These are phyloP conservation scores for Kryptolebias marmoratus DNA, from an alignment of 2,113 vertebrate species.

Conservation along the genomic window DNA sequence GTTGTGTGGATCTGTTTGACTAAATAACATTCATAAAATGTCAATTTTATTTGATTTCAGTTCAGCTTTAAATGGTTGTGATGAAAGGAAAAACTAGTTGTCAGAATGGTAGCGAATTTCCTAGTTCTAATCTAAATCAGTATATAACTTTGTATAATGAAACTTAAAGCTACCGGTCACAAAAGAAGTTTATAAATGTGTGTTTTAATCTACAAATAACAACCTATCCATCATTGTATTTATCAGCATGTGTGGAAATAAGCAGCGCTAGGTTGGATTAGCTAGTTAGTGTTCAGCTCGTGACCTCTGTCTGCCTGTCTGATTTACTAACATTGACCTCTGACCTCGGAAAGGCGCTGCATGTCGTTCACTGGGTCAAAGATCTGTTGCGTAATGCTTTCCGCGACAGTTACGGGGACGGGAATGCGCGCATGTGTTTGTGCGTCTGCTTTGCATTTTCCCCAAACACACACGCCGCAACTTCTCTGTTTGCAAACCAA, in stretches of 20 bases:
- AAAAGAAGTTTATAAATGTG: background rate
- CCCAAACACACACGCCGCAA: background rate
- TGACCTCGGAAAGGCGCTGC: conserved; percentile 60
- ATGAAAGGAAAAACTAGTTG: no score
- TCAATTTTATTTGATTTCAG: no score
- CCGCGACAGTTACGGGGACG: background rate
- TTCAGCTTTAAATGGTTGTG: no score
- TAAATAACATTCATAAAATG: no score
- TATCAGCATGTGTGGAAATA: background rate
- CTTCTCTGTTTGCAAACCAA: conserved; percentile 11
- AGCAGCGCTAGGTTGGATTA: conserved; percentile 20
- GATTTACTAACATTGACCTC: conserved; percentile 48
- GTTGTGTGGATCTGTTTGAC: no score
- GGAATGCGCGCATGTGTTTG: background rate
- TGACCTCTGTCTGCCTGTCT: conserved; percentile 47
- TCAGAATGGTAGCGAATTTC: no score
- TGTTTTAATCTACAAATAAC: background rate
- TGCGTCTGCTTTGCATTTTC: conserved; percentile 14
- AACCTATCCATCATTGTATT: background rate
- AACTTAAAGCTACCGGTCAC: background rate
- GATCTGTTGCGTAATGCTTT: conserved; percentile 57
- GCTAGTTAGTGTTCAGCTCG: conserved; percentile 24
- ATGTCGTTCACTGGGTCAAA: conserved; percentile 63
- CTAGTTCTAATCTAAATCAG: no score
- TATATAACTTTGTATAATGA: background rate